Evolutionary conservation across 2,113 vertebrate genomes (phyloP), one percentile per base, ranked within the genome.

Genomic region (Entelurus aequoreus): DNA sequence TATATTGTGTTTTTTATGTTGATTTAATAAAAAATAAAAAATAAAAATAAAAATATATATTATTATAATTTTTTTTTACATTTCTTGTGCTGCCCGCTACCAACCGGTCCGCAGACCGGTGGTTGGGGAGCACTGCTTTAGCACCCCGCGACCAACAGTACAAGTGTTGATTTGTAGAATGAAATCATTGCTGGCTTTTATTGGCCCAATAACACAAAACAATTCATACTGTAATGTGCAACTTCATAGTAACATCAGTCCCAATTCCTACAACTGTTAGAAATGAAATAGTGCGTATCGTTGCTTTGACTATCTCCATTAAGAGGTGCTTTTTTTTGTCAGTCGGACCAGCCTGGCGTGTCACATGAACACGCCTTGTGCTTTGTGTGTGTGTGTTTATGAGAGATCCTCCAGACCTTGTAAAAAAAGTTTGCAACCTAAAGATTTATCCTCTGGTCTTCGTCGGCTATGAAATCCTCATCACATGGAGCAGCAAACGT

Each of bases 351-450:
- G 44, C 44, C 8, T 51, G 67, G 12, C 8, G 28, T 42, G 40
- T 13, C 36, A 37, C 36, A 9, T 21, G 42, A 61, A 8, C 16
- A 19, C 46, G 61, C 48, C 64, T 49, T 68, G 21, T 59, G 37
- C 35, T 21, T 40, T 28, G 62, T 28, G 3, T 28, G 28, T 66
- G 54, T 50, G 28, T 71, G 50, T 59, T 40, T 58, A 53, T 36
- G 68, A 54, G 75, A 76, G 51, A 68, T 71, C 60, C 57, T 72
- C 62, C 67, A 77, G 53, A 62, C 84, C 73, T 80, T 71, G 74
- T 89, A 84, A 90, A 80, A 90, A 80, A 83, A 13, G 63, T 78
- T 71, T 81, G 62, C 61, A 54, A 60, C 12, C 19, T 54, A 14
- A 54, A 75, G 78, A 87, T 82, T 86, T 85, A 85, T 71, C 14